Evolutionary conservation across 2,888 invertebrate species (phyloP).

Genomic region (Drosophila incognita): DNA sequence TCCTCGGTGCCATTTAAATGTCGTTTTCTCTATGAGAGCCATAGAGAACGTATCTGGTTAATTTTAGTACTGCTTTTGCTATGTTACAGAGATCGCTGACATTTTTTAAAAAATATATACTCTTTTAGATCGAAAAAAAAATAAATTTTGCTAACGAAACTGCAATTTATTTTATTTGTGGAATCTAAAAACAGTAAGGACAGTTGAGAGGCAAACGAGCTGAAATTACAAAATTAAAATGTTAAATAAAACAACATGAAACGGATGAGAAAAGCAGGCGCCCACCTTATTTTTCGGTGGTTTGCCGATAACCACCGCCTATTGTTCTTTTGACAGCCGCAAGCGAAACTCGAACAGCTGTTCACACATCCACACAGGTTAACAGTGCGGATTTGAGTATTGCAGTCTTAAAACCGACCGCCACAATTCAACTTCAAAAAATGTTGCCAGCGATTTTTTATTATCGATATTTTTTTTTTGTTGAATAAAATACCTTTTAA

Average conservation of each 20-base stretch:
- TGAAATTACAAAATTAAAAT: neutral
- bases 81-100: neutral
- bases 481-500: neutral
- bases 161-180: neutral
- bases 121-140: neutral
- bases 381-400: neutral
- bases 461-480: neutral
- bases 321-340: neutral
- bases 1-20: neutral
- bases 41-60: neutral
- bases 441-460: neutral
- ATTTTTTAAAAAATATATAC: neutral
- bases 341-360: neutral
- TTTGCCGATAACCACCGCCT: neutral
- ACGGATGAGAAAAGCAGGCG: neutral
- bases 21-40: neutral
- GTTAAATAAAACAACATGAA: neutral
- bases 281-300: neutral
- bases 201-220: neutral
- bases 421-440: neutral
- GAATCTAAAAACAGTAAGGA: neutral
- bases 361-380: neutral
- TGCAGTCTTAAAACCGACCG: neutral
- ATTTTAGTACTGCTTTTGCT: neutral
- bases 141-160: neutral